phyloP scores from a whole-genome alignment of 2,888 invertebrate genomes.

The Acholoe squamosa region DNA sequence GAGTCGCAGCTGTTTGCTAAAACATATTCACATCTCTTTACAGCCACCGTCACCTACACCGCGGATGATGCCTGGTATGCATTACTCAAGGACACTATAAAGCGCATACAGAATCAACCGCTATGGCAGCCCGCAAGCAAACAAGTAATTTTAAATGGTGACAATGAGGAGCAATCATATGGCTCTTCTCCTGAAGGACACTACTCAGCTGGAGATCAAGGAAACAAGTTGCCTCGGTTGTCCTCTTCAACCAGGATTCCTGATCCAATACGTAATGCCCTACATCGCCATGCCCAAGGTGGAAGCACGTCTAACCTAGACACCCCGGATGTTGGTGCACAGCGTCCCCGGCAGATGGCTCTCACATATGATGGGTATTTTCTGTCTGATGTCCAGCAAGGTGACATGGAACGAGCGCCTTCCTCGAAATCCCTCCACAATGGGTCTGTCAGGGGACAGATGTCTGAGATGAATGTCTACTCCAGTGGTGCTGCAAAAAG shows the following conservation, averaged over 20 bases:
- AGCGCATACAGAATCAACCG: slow-evolving; percentile 68
- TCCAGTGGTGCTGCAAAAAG: background rate
- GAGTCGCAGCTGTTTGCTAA: slow-evolving; percentile 69
- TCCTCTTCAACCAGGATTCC: slow-evolving; percentile 30
- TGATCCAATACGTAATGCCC: slow-evolving; percentile 29
- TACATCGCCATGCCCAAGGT: slow-evolving; percentile 32
- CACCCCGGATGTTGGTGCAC: background rate
- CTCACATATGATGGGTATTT: slow-evolving; percentile 64
- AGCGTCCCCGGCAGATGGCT: slow-evolving; percentile 25
- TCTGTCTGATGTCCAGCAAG: slow-evolving; percentile 33
- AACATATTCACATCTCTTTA: slow-evolving; percentile 68
- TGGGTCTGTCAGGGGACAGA: background rate
- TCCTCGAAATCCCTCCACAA: background rate
- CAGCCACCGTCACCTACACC: slow-evolving; percentile 70
- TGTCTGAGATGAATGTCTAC: too few species aligned
- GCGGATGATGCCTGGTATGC: slow-evolving; percentile 69
- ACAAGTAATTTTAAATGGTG: background rate
- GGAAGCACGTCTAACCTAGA: slow-evolving; percentile 1
- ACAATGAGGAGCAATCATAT: background rate
- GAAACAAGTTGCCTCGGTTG: slow-evolving; percentile 20
- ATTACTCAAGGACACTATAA: slow-evolving; percentile 69
- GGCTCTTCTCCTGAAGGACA: background rate
- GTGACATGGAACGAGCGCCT: background rate
- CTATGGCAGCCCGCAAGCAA: slow-evolving; percentile 65
- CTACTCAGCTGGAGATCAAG: background rate